phyloP scores from a whole-genome alignment of 2,113 vertebrate species.

The Hemiscyllium ocellatum region DNA sequence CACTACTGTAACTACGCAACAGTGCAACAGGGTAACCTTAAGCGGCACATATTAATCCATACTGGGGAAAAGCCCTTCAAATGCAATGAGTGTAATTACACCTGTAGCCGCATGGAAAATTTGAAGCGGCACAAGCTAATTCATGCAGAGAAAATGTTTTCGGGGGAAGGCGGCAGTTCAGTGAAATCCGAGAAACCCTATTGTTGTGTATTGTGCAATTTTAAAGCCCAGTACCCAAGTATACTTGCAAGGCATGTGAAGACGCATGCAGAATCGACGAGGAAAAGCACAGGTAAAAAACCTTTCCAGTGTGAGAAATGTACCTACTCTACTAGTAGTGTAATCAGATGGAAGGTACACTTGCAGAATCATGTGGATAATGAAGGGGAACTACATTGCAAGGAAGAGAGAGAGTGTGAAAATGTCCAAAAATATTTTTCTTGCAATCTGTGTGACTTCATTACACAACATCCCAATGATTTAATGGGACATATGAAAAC shows the following conservation, averaged over 20 bases:
- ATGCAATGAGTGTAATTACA: slow-evolving; percentile 84
- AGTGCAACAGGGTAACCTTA: slow-evolving; percentile 93
- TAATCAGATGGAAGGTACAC: background rate
- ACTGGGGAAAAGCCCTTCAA: slow-evolving; percentile 87
- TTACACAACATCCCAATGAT: slow-evolving; percentile 95
- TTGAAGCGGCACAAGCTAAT: slow-evolving; percentile 90
- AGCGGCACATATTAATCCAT: slow-evolving; percentile 88
- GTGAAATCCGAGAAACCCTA: slow-evolving; percentile 74
- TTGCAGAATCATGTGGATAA: background rate
- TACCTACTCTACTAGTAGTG: background rate
- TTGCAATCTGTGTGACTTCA: slow-evolving; percentile 83
- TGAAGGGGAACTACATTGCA: no score
- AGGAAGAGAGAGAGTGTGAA: slow-evolving; percentile 42
- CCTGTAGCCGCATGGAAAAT: slow-evolving; percentile 95
- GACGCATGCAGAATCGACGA: slow-evolving; percentile 69
- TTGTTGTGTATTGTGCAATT: slow-evolving; percentile 81
- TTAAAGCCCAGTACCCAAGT: slow-evolving; percentile 94
- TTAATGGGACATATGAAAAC: slow-evolving; percentile 96
- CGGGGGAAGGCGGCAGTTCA: slow-evolving; percentile 44
- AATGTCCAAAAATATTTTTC: slow-evolving; percentile 72
- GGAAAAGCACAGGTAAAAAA: slow-evolving; percentile 64
- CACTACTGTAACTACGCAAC: slow-evolving; percentile 90
- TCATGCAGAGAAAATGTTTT: slow-evolving; percentile 62
- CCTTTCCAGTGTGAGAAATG: slow-evolving; percentile 58
- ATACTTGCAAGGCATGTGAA: slow-evolving; percentile 97